Evolutionary conservation across 2,113 vertebrate species (phyloP), one percentile per base, ranked within the genome.

Genomic region (Halichoeres trimaculatus): DNA sequence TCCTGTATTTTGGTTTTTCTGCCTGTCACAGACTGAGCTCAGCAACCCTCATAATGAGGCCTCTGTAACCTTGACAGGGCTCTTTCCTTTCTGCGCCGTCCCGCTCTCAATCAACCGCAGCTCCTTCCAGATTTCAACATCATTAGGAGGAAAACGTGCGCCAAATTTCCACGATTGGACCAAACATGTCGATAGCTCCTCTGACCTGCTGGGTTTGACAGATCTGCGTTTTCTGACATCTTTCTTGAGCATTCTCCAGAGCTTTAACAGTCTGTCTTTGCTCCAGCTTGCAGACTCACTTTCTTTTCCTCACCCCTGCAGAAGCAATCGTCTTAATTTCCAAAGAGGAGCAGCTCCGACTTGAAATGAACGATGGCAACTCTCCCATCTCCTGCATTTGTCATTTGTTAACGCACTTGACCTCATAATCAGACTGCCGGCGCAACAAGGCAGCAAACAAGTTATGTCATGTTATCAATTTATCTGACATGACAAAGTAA

Each of bases 381-480:
- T 59, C 71, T 88, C 70, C 64, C 66, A 66, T 88, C 88, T 80
- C 70, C 72, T 52, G 22, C 81, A 80, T 93, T 91, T 86, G 85
- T 90, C 89, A 78, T 81, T 78, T 61, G 70, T 85, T 91, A 87
- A 87, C 66, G 57, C 76, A 59, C 74, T 91, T 90, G 88, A 92
- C 89, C 91, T 89, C 84, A 65, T 82, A 79, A 91, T 93, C 86
- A 90, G 85, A 84, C 84, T 78, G 72, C 80, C 71, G 30, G 65
- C 81, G 70, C 80, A 78, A 88, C 88, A 86, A 86, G 78, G 82
- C 77, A 55, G 78, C 64, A 78, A 89, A 92, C 93, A 93, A 91
- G 90, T 90, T 78, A 59, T 78, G 78, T 92, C 91, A 91, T 91
- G 93, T 94, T 88, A 91, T 92, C 91, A 93, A 91, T 92, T 89